Evolutionary conservation across 2,113 vertebrate genomes (phyloP), one percentile per base, ranked within the genome.

Genomic region (Empidonax alnorum): DNA sequence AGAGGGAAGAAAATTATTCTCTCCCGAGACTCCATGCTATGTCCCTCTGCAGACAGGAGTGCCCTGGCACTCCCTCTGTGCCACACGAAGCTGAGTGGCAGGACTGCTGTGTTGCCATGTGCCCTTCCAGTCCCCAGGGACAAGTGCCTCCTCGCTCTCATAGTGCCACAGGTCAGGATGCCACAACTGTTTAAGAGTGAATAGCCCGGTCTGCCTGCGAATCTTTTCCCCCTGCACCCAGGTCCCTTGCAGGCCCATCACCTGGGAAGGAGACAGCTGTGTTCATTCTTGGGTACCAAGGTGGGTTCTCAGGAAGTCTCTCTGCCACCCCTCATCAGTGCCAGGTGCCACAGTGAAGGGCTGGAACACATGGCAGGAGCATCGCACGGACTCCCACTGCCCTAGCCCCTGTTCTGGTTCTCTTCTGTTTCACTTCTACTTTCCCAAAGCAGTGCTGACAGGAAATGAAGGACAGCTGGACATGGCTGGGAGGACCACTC

Each of bases 31-130:
- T 59, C 31, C 42, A 24, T 17, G 13, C 6, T 7, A 30, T 2
- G 2, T 66, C 50, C 37, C 47, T 58, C 49, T 14, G 6, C 19
- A 77, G 44, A 55, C 1, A 76, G 37, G 27, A 39, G 11, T 1
- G 8, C 41, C 27, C 9, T 1, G 5, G 44, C 8, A 13, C 28
- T 77, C 25, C 53, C 23, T 42, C 1, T 5, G 13, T 44, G 35
- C 20, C 67, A 74, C 15, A 46, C 0, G 2, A 69, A 53, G 24
- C 52, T 50, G 52, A 33, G 47, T 1, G 0, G n/a, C 28, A 66
- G 77, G n/a, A 41, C 42, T 33, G 19, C 42, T 53, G 11, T 21
- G 55, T 42, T 41, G n/a, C 42, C 49, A 12, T 3, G 6, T 50
- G 23, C 24, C 49, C 19, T 76, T 39, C 44, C 59, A 77, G 35